A percentile compares a stretch with the other conserved stretches of the same genome.
These are phyloP conservation scores for Odocoileus hemionus DNA, from an alignment of 2,113 vertebrate species.

Conservation along the genomic window DNA sequence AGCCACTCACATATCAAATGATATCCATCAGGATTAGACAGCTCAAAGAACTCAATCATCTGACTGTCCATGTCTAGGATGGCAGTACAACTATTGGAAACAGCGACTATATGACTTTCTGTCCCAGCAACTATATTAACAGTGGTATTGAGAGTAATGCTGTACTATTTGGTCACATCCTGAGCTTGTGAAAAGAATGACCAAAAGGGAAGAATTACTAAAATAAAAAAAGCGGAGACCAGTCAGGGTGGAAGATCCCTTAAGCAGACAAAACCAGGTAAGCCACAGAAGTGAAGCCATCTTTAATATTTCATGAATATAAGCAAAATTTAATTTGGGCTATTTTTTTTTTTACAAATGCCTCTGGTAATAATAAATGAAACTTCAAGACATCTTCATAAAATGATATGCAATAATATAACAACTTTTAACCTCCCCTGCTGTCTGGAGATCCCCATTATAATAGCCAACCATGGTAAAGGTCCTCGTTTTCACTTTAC, in stretches of 20 bases:
- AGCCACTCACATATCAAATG: background rate
- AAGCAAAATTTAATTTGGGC: background rate
- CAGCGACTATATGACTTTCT: background rate
- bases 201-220: background rate
- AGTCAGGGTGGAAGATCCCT: background rate
- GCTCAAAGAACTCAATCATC: background rate
- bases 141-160: background rate
- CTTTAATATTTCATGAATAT: background rate
- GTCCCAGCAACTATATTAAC: background rate
- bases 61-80: too few relatives aligned
- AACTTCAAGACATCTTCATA: background rate
- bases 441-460: background rate
- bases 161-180: background rate
- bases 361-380: background rate
- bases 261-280: background rate
- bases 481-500: background rate
- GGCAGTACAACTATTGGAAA: background rate
- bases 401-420: background rate
- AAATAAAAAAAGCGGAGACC: background rate
- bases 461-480: background rate
- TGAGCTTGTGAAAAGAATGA: background rate
- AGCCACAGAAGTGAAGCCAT: background rate
- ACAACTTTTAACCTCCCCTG: background rate
- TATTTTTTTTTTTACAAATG: background rate
- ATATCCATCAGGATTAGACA: background rate